phyloP scores from a whole-genome alignment of 2,888 invertebrate genomes.

The Epirrhoe alternata region DNA sequence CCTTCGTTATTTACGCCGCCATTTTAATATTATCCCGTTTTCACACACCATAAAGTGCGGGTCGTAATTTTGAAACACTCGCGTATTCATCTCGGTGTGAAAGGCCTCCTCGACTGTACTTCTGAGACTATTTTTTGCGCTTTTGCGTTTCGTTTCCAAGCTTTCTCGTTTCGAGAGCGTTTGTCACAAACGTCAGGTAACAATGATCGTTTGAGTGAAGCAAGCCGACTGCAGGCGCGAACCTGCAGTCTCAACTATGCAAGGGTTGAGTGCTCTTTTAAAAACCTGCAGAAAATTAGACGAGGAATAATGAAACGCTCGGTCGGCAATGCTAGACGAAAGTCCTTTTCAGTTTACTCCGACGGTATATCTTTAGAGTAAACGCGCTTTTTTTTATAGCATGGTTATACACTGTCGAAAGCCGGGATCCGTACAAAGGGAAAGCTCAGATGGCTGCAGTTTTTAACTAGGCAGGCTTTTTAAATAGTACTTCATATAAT shows the following conservation, averaged over 20 bases:
- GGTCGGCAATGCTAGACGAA: slow-evolving; percentile 37
- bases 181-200: slow-evolving; percentile 64
- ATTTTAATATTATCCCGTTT: slow-evolving; percentile 55
- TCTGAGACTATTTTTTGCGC: slow-evolving; percentile 51
- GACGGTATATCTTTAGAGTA: slow-evolving; percentile 38
- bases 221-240: slow-evolving; percentile 52
- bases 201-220: slow-evolving; percentile 77
- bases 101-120: slow-evolving; percentile 57
- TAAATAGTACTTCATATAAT: not conserved
- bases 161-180: slow-evolving; percentile 60
- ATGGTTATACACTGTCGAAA: slow-evolving; percentile 37
- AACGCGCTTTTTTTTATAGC: slow-evolving; percentile 40
- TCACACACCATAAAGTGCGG: slow-evolving; percentile 62
- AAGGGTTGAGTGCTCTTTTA: slow-evolving; percentile 59
- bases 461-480: slow-evolving; percentile 6
- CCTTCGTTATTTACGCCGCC: slow-evolving; percentile 41
- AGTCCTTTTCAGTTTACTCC: slow-evolving; percentile 41
- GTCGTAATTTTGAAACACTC: slow-evolving; percentile 67
- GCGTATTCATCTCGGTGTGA: slow-evolving; percentile 60
- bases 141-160: slow-evolving; percentile 49
- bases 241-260: slow-evolving; percentile 49
- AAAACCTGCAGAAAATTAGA: slow-evolving; percentile 66
- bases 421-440: slow-evolving; percentile 30
- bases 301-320: slow-evolving; percentile 52
- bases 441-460: slow-evolving; percentile 29